These are phyloP conservation scores for Phengaris alcon DNA, from an alignment of 2,888 invertebrate species.

Conservation along the genomic window DNA sequence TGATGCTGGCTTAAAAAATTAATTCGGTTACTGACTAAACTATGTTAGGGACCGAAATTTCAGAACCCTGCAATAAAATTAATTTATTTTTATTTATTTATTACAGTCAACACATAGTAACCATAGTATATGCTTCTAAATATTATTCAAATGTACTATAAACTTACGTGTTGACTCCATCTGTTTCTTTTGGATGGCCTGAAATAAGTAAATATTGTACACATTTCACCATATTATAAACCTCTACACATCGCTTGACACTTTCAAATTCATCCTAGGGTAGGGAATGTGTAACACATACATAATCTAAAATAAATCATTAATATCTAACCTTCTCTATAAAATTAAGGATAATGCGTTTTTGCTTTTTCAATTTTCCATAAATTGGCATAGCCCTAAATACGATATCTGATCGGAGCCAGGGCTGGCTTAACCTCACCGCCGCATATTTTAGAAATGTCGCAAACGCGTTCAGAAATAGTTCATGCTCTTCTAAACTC, in stretches of 20 bases:
- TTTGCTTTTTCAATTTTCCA: background rate
- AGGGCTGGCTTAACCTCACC: constrained; percentile 6
- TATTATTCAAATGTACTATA: no score
- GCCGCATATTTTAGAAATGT: background rate
- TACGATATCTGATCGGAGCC: constrained; percentile 6
- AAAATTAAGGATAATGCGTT: background rate
- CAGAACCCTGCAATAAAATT: no score
- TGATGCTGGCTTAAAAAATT: background rate
- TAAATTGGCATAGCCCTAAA: background rate
- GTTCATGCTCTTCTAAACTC: background rate
- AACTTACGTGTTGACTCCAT: background rate
- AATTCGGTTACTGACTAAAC: no score
- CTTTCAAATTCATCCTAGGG: no score
- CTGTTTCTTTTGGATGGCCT: background rate
- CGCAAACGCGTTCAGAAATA: constrained; percentile 12
- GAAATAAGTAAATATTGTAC: background rate
- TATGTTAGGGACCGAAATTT: no score
- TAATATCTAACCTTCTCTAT: constrained; percentile 3
- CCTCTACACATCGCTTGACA: no score
- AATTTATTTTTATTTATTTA: no score
- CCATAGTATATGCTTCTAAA: no score
- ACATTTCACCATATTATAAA: no score
- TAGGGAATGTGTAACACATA: background rate
- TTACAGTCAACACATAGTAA: no score
- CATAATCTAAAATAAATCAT: background rate